Evolutionary conservation across 2,888 invertebrate genomes (phyloP), one percentile per base, ranked within the genome.

Genomic region (Dryobotodes eremita): DNA sequence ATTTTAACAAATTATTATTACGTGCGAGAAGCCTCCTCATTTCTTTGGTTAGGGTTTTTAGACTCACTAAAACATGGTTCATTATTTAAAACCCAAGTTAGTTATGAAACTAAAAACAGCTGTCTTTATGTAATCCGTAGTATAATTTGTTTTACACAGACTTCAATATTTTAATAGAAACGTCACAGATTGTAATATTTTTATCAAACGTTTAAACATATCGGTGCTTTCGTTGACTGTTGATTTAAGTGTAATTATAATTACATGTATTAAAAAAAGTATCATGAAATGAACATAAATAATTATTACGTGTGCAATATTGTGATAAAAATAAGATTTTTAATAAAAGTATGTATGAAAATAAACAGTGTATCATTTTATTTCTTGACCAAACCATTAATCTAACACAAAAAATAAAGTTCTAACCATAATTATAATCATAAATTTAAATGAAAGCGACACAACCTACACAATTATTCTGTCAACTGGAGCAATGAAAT

Each of bases 141-240:
- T 31, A 26, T 75, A 1, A 55, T 26, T 26, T 10, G 2, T 57
- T 76, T 65, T 46, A 17, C 17, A n/a, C 17, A 1, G 17, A 36
- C 23, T 23, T n/a, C 10, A 46, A 75, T 46, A 76, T 57, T 50
- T 66, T 13, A 70, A n/a, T 55, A 15, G 0, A 55, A 62, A 79
- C 10, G 78, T 82, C 81, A 84, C 84, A 85, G 82, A 81, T 86
- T 86, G 77, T 83, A 62, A 76, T 48, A 74, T 74, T 71, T 77
- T 76, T 77, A 80, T 73, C 59, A 74, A 79, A 85, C 75, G 68
- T 86, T 89, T 88, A 88, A 91, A 94, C 91, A 93, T 93, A 92
- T 93, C 93, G 95, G 95, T 95, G 95, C 95, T 95, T 95, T 91
- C 85, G 94, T 95, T 95, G 93, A 95, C 93, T 94, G 94, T 94